phyloP scores from a whole-genome alignment of 2,888 invertebrate species.

The Smittia sp. region DNA sequence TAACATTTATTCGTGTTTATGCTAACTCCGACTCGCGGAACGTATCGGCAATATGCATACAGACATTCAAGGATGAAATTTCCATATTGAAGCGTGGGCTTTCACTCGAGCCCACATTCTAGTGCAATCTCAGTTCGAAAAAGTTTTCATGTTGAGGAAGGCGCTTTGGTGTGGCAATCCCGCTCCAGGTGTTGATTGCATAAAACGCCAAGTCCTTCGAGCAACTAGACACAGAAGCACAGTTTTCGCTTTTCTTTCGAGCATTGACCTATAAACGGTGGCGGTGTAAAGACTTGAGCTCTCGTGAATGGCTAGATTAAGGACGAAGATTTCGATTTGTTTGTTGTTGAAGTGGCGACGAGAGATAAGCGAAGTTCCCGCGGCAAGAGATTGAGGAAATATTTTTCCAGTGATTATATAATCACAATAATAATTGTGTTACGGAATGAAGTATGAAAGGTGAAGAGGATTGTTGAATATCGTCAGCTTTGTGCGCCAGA shows the following conservation, averaged over 20 bases:
- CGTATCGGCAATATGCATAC: not conserved
- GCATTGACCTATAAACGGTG: slow-evolving; percentile 24
- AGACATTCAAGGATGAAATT: slow-evolving; percentile 38
- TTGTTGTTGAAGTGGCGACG: not conserved
- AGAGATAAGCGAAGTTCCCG: not conserved
- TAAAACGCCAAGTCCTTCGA: not conserved
- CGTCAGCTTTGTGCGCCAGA: no score
- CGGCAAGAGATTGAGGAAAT: not conserved
- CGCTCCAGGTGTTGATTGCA: slow-evolving; percentile 28
- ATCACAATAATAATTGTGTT: not conserved
- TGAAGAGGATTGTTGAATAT: no score
- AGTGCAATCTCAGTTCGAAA: not conserved
- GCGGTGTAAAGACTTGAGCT: not conserved
- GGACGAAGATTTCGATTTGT: not conserved
- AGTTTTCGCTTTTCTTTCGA: slow-evolving; percentile 13
- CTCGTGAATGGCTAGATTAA: not conserved
- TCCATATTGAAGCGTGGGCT: slow-evolving; percentile 17
- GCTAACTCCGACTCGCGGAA: not conserved
- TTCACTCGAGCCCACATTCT: not conserved
- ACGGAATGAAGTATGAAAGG: not conserved
- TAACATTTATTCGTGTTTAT: slow-evolving; percentile 17
- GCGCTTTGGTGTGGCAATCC: not conserved
- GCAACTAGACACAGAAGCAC: not conserved
- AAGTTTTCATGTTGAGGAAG: not conserved
- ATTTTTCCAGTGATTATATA: not conserved